phyloP scores from a whole-genome alignment of 2,797 vertebrate genomes.

The Podargus strigoides region DNA sequence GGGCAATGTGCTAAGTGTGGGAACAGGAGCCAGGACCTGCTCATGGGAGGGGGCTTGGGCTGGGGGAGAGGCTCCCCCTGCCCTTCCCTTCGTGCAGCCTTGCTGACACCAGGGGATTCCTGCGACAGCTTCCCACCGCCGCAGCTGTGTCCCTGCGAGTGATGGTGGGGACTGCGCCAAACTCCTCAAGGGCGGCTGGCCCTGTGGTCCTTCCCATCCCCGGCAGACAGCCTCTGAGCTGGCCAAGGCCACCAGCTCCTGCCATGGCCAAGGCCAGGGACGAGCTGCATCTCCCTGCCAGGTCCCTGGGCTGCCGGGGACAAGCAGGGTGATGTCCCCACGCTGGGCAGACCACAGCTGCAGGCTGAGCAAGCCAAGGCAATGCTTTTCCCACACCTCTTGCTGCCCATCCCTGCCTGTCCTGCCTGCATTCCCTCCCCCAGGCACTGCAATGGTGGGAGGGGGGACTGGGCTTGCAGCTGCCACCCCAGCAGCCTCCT shows the following conservation, averaged over 20 bases:
- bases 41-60: not conserved
- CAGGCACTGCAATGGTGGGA: not conserved
- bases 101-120: not conserved
- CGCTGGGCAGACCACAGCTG: not conserved
- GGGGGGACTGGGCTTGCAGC: not conserved
- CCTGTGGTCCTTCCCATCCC: not conserved
- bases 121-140: not conserved
- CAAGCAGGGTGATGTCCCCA: accelerated
- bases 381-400: not conserved
- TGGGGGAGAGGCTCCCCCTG: not conserved
- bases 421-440: not conserved
- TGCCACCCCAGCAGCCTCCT: not conserved
- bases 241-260: not conserved
- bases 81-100: not conserved
- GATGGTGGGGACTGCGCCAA: not conserved
- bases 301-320: not conserved
- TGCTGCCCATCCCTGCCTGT: not conserved
- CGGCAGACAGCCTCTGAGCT: not conserved
- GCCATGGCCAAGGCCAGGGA: not conserved
- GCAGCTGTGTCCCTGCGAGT: not conserved
- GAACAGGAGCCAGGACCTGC: not conserved
- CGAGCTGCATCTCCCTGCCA: not conserved
- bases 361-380: not conserved
- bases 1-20: not conserved
- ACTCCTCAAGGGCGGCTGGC: not conserved